Conservation (phyloP, 2,888 invertebrate genomes). For the Eristalis tenax region DNA sequence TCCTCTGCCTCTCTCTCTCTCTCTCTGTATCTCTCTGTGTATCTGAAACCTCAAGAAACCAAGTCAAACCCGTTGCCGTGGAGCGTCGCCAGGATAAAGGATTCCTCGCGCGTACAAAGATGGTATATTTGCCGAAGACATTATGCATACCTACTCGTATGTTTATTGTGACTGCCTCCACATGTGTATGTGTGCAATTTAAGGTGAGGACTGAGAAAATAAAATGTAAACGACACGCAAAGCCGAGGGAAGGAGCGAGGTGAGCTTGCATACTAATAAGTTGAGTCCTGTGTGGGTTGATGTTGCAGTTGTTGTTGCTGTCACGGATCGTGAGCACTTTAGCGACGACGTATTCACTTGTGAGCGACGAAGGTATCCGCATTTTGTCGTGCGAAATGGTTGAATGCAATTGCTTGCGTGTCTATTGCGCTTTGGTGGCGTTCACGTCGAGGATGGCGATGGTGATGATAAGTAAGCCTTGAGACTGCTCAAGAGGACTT, state of each 20-base stretch:
- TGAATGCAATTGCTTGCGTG: background rate
- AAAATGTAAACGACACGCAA: slow-evolving; percentile 11
- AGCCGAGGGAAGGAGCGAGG: background rate
- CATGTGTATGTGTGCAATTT: background rate
- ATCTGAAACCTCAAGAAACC: background rate
- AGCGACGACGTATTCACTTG: slow-evolving; percentile 15
- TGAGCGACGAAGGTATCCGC: too few relatives aligned
- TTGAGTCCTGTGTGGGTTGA: slow-evolving; percentile 1
- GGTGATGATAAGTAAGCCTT: slow-evolving; percentile 13
- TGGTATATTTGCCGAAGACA: slow-evolving; percentile 33
- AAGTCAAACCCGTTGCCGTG: slow-evolving; percentile 37
- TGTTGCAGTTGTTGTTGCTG: slow-evolving; percentile 7
- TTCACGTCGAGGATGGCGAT: background rate
- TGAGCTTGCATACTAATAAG: slow-evolving; percentile 45
- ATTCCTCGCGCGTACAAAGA: slow-evolving; percentile 22
- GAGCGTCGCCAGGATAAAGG: slow-evolving; percentile 19
- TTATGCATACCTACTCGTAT: slow-evolving; percentile 43
- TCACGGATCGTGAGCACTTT: slow-evolving; percentile 46
- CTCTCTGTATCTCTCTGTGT: background rate
- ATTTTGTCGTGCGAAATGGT: background rate
- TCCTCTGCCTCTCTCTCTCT: background rate
- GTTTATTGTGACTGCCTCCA: background rate
- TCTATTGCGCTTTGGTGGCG: background rate
- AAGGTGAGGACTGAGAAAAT: slow-evolving; percentile 30
- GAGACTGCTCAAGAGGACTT: slow-evolving; percentile 31